phyloP scores from a whole-genome alignment of 2,797 vertebrate genomes.

The Sphaeramia orbicularis region DNA sequence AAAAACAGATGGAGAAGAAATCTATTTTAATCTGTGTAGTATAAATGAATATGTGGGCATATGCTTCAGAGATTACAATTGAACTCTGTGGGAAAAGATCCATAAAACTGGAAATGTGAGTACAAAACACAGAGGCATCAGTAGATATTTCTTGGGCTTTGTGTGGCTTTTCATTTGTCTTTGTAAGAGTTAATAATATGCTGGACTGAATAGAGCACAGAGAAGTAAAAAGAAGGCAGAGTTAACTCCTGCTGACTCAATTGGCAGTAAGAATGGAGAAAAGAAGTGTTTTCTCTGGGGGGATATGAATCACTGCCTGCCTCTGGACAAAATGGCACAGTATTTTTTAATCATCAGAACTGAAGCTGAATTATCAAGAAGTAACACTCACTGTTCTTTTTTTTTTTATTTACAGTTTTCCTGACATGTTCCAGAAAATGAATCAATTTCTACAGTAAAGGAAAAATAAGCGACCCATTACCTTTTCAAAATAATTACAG shows the following conservation, averaged over 20 bases:
- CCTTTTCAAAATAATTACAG: slow-evolving; percentile 43
- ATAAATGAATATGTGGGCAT: slow-evolving; percentile 32
- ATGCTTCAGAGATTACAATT: slow-evolving; percentile 15
- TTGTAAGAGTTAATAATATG: slow-evolving; percentile 36
- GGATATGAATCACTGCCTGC: slow-evolving; percentile 45
- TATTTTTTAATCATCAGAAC: slow-evolving; percentile 68
- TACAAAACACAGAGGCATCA: slow-evolving; percentile 1
- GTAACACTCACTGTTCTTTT: slow-evolving; percentile 3
- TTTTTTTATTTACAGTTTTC: slow-evolving; percentile 12
- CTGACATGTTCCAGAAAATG: slow-evolving; percentile 46
- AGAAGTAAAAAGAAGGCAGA: slow-evolving; percentile 26
- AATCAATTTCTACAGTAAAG: slow-evolving; percentile 42
- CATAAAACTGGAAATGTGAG: slow-evolving; percentile 9
- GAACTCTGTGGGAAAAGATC: slow-evolving; percentile 4
- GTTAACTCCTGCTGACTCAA: slow-evolving; percentile 29
- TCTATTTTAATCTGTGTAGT: slow-evolving; percentile 23
- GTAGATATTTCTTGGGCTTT: slow-evolving; percentile 16
- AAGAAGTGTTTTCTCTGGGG: slow-evolving; percentile 46
- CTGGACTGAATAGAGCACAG: slow-evolving; percentile 9
- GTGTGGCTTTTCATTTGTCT: slow-evolving; percentile 19
- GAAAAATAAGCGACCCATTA: slow-evolving; percentile 38
- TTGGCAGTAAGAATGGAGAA: slow-evolving; percentile 13
- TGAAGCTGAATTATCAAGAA: slow-evolving; percentile 41
- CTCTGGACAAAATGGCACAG: slow-evolving; percentile 51
- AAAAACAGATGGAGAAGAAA: slow-evolving; percentile 52